Evolutionary conservation across 2,113 vertebrate genomes (phyloP).

Genomic region (Corythornis cristatus): DNA sequence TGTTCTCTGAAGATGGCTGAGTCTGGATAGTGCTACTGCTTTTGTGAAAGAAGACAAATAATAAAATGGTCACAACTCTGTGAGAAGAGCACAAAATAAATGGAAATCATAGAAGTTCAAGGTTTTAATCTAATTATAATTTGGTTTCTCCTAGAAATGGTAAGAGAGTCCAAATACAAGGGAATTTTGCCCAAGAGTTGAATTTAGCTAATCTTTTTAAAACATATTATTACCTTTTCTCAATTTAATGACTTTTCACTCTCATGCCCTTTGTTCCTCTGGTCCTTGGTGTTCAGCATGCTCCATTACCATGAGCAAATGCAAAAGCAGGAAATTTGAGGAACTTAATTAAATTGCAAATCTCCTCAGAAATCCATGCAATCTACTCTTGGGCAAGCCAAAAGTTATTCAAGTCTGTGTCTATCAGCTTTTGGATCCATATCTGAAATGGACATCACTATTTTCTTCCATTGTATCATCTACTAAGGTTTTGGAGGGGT

Average conservation of each 20-base stretch:
- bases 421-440: not conserved
- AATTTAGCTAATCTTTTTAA: not conserved
- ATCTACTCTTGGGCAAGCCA: not conserved
- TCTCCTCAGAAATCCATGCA: not conserved
- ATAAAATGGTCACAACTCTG: not conserved
- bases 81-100: not conserved
- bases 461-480: not conserved
- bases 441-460: not conserved
- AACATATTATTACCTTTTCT: not conserved
- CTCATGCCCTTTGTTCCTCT: not conserved
- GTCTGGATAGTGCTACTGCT: not conserved
- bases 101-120: not conserved
- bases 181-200: not conserved
- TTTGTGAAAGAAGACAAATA: not conserved
- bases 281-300: not conserved
- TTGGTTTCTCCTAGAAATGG: not conserved
- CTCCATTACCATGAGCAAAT: not conserved
- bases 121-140: not conserved
- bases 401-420: not conserved
- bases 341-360: not conserved
- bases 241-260: constrained; percentile 1
- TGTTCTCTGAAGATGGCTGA: not conserved
- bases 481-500: not conserved
- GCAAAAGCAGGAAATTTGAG: not conserved
- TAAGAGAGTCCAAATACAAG: not conserved